phyloP scores from a whole-genome alignment of 2,113 vertebrate genomes.

The Zapus hudsonius region DNA sequence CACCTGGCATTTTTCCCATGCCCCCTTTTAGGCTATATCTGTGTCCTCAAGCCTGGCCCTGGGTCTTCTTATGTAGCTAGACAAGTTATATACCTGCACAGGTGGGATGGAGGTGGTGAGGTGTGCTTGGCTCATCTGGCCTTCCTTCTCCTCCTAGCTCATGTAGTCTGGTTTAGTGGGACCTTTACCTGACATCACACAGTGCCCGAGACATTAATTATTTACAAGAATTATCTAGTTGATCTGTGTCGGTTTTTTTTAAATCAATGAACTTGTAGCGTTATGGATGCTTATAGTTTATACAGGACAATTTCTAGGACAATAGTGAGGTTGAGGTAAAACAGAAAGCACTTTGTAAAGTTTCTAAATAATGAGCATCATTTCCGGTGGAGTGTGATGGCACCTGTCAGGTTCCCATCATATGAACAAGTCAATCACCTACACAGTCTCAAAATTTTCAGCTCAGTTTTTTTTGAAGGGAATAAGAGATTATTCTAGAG shows the following conservation, averaged over 20 bases:
- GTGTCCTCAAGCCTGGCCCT: neutral
- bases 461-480: too few relatives aligned
- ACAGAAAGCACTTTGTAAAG: neutral
- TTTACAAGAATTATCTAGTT: neutral
- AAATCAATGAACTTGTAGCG: neutral
- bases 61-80: neutral
- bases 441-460: neutral
- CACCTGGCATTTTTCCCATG: too few relatives aligned
- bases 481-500: too few relatives aligned
- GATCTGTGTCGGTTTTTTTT: neutral
- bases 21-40: neutral
- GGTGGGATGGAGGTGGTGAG: neutral
- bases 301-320: neutral
- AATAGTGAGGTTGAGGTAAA: neutral
- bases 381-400: neutral
- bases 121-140: neutral
- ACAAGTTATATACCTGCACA: neutral
- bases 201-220: neutral
- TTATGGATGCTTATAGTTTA: neutral
- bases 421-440: neutral
- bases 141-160: neutral
- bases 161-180: neutral
- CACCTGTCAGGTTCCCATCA: neutral
- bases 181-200: neutral
- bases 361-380: too few relatives aligned